Evolutionary conservation across 2,797 vertebrate species (phyloP).

Genomic region (Helostoma temminkii): DNA sequence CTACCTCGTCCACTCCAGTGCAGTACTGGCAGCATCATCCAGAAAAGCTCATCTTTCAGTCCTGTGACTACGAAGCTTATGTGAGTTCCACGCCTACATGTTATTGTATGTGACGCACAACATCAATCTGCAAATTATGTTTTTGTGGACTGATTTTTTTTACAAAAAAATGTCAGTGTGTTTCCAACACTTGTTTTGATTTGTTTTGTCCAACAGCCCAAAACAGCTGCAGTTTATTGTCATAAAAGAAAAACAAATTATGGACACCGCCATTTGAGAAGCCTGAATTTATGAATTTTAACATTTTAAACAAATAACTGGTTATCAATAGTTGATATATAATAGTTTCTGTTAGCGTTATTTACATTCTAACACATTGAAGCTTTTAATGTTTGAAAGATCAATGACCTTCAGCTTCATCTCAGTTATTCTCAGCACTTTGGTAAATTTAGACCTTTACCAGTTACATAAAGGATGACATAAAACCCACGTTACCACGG

Average conservation of each 20-base stretch:
- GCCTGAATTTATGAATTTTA: background rate
- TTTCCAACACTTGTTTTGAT: background rate
- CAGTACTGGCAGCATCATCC: constrained; percentile 99
- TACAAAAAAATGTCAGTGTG: too few species aligned
- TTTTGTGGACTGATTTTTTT: background rate
- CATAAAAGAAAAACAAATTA: background rate
- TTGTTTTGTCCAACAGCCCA: background rate
- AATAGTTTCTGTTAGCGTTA: background rate
- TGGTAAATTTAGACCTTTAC: constrained; percentile 68
- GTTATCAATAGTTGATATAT: too few species aligned
- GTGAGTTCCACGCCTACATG: constrained; percentile 84
- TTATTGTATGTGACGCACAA: background rate
- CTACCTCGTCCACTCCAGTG: constrained; percentile 97
- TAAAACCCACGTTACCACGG: constrained; percentile 65
- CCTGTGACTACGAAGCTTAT: constrained; percentile 99
- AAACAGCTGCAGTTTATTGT: background rate
- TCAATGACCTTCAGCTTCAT: constrained; percentile 48
- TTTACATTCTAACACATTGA: constrained; percentile 5
- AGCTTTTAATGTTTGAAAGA: constrained; percentile 36
- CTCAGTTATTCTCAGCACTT: constrained; percentile 48
- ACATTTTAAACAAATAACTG: too few species aligned
- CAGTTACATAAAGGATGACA: constrained; percentile 72
- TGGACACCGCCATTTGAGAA: background rate
- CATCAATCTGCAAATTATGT: background rate
- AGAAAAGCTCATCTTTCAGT: constrained; percentile 99